Evolutionary conservation across 2,113 vertebrate genomes (phyloP).

Genomic region (Aegithalos caudatus): DNA sequence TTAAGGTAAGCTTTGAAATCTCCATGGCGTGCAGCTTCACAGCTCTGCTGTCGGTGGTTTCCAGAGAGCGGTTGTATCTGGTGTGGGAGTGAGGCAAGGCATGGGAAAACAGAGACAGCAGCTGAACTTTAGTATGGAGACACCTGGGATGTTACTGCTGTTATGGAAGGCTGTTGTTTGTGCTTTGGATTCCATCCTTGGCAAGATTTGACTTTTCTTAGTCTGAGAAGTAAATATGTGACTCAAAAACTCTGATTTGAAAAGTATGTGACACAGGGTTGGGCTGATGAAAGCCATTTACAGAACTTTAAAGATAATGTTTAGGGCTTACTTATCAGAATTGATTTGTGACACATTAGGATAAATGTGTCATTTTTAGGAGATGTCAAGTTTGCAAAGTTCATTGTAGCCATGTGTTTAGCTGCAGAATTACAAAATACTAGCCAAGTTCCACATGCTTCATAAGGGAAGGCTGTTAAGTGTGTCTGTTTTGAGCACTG

Average conservation of each 20-base stretch:
- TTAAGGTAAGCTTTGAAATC: background rate
- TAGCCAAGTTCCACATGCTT: background rate
- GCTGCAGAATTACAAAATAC: background rate
- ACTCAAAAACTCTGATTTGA: background rate
- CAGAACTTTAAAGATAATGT: background rate
- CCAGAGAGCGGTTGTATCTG: background rate
- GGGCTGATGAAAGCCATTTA: background rate
- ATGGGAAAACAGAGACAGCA: rapidly evolving
- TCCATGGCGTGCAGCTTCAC: background rate
- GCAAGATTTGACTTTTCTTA: background rate
- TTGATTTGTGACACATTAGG: background rate
- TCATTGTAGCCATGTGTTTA: background rate
- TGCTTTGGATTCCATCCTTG: background rate
- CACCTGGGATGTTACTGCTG: background rate
- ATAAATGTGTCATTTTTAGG: background rate
- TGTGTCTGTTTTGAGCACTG: background rate
- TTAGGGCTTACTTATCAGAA: background rate
- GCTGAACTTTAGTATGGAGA: background rate
- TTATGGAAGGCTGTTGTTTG: background rate
- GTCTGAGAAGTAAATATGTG: background rate
- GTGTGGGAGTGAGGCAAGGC: background rate
- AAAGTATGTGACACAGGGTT: background rate
- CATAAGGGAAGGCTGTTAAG: background rate
- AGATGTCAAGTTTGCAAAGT: background rate
- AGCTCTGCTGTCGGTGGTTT: background rate